Evolutionary conservation across 2,797 vertebrate genomes (phyloP).

Genomic region (Cossypha caffra): DNA sequence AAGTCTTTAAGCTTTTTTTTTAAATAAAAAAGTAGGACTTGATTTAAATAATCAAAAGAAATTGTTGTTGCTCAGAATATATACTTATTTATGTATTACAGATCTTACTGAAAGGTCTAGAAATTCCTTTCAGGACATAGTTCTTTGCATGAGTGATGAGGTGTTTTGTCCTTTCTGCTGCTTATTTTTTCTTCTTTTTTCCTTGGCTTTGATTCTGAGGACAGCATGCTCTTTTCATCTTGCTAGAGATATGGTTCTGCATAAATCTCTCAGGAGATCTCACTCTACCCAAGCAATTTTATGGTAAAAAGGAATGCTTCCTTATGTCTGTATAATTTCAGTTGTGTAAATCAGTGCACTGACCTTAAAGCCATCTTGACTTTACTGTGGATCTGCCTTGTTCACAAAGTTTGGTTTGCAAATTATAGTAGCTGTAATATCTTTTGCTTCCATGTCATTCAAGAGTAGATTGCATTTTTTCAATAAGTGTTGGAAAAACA

Average conservation of each 20-base stretch:
- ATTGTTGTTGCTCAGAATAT: background rate
- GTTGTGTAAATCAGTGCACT: conserved; percentile 36
- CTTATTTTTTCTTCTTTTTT: conserved; percentile 51
- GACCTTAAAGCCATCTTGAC: conserved; percentile 22
- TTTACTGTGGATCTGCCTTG: background rate
- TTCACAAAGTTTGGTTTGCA: background rate
- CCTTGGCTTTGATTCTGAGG: conserved; percentile 68
- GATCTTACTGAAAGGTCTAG: background rate
- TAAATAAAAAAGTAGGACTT: background rate
- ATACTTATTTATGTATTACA: background rate
- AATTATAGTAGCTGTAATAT: background rate
- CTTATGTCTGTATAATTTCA: conserved; percentile 56
- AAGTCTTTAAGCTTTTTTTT: background rate
- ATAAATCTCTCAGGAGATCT: conserved; percentile 68
- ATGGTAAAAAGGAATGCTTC: background rate
- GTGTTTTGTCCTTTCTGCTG: conserved; percentile 44
- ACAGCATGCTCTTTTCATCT: conserved; percentile 68
- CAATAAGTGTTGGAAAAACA: background rate
- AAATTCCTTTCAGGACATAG: conserved; percentile 7
- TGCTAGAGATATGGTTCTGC: conserved; percentile 53
- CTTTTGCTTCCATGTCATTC: background rate
- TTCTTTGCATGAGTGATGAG: background rate
- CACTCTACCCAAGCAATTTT: conserved; percentile 46
- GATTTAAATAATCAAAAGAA: background rate
- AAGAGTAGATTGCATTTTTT: background rate